Conservation (phyloP, 2,113 vertebrate genomes). For the Dromaius novaehollandiae region DNA sequence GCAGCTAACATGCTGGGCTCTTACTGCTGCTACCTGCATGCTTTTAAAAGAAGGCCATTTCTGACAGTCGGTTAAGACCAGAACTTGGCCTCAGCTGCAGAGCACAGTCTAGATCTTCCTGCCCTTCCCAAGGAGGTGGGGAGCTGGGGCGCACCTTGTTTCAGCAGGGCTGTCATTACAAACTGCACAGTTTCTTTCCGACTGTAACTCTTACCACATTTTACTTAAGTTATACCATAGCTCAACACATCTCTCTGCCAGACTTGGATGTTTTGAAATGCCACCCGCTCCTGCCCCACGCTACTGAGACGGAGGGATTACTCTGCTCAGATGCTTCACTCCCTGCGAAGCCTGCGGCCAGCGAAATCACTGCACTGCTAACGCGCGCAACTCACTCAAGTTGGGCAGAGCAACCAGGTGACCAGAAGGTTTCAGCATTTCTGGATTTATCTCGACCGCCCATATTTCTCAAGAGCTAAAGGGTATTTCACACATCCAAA, state of each 20-base stretch:
- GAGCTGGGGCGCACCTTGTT: not conserved
- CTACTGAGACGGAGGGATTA: slow-evolving; percentile 30
- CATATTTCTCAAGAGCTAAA: slow-evolving; percentile 13
- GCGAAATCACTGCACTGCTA: slow-evolving; percentile 5
- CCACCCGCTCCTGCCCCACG: not conserved
- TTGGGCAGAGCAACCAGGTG: not conserved
- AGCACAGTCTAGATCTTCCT: not conserved
- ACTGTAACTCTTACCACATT: not conserved
- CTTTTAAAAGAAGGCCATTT: not conserved
- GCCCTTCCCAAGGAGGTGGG: not conserved
- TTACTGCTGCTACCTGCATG: not conserved
- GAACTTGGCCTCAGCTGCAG: not conserved
- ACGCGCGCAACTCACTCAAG: not conserved
- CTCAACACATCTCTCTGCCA: not conserved
- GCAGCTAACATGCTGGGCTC: not conserved
- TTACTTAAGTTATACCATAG: not conserved
- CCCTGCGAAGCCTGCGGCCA: not conserved
- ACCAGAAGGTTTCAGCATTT: not conserved
- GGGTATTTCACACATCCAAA: not conserved
- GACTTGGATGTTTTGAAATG: not conserved
- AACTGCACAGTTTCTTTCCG: accelerated
- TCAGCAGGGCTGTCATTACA: not conserved
- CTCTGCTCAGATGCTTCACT: not conserved
- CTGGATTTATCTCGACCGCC: slow-evolving; percentile 2
- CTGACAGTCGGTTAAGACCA: not conserved